phyloP scores from a whole-genome alignment of 53 echinoderm and acorn worm species.

The Pentamera pediparva region DNA sequence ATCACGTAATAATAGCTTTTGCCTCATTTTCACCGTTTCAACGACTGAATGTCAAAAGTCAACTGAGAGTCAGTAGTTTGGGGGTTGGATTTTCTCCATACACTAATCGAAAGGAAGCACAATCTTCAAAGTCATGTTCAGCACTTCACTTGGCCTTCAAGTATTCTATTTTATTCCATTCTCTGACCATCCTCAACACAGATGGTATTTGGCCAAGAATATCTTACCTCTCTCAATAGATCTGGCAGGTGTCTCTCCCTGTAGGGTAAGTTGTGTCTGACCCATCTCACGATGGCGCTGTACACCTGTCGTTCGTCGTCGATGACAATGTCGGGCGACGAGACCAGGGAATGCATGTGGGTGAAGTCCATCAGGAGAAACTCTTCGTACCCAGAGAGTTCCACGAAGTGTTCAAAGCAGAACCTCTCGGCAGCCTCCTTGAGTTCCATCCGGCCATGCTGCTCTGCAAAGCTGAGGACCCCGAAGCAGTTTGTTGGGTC shows the following conservation, averaged over 20 bases:
- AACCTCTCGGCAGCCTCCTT: slow-evolving; percentile 61
- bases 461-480: slow-evolving; percentile 85
- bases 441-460: slow-evolving; percentile 77
- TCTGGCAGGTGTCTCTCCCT: slow-evolving; percentile 64
- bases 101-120: too few relatives aligned
- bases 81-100: too few relatives aligned
- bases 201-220: not conserved
- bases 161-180: not conserved
- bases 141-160: not conserved
- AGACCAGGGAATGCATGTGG: slow-evolving; percentile 59
- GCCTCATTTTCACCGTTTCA: not conserved
- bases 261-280: slow-evolving; percentile 48
- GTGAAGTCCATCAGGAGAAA: slow-evolving; percentile 51
- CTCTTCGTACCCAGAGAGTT: slow-evolving; percentile 69
- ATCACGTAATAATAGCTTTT: too few relatives aligned
- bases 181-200: not conserved
- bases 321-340: slow-evolving; percentile 72
- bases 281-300: slow-evolving; percentile 79
- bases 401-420: slow-evolving; percentile 74
- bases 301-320: slow-evolving; percentile 80
- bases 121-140: not conserved
- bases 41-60: not conserved
- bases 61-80: not conserved
- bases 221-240: slow-evolving; percentile 82
- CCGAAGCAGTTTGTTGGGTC: slow-evolving; percentile 92